Conservation (phyloP, 1,140 invertebrate genomes). For the Leguminivora glycinivorella region DNA sequence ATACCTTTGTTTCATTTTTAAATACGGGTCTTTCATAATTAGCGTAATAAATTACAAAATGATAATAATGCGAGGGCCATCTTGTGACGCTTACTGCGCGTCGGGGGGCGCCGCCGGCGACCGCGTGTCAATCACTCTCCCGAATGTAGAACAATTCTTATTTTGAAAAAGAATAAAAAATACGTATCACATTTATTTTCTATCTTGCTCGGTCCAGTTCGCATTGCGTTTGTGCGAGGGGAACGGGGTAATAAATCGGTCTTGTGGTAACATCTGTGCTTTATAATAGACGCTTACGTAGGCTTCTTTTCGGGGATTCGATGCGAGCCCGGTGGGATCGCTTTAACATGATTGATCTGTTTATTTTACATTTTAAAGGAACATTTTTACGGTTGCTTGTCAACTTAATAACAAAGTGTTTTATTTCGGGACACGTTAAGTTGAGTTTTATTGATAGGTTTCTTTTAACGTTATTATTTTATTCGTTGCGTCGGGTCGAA, state of each 20-base stretch:
- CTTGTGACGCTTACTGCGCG: slow-evolving; percentile 72
- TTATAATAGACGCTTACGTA: slow-evolving; percentile 78
- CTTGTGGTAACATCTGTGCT: slow-evolving; percentile 76
- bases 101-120: slow-evolving; percentile 70
- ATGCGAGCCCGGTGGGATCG: slow-evolving; percentile 73
- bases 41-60: slow-evolving; percentile 79
- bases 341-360: slow-evolving; percentile 79
- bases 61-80: slow-evolving; percentile 74
- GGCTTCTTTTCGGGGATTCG: slow-evolving; percentile 75
- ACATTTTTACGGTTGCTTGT: slow-evolving; percentile 79
- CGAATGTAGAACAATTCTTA: slow-evolving; percentile 77
- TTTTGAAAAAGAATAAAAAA: slow-evolving; percentile 76
- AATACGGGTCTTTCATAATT: slow-evolving; percentile 73
- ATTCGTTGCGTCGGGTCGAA: slow-evolving; percentile 34
- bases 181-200: slow-evolving; percentile 69
- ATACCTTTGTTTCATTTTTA: slow-evolving; percentile 73
- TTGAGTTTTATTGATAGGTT: slow-evolving; percentile 78
- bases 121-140: slow-evolving; percentile 76
- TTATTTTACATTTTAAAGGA: slow-evolving; percentile 79
- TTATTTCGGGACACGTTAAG: slow-evolving; percentile 76
- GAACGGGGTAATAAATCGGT: slow-evolving; percentile 56
- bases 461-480: slow-evolving; percentile 68
- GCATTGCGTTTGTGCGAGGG: slow-evolving; percentile 43
- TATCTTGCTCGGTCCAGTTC: slow-evolving; percentile 47
- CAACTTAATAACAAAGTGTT: slow-evolving; percentile 79